A percentile compares a stretch with the other conserved stretches of the same genome.
phyloP scores from a whole-genome alignment of 2,888 invertebrate genomes.

The Temnothorax ravouxi region DNA sequence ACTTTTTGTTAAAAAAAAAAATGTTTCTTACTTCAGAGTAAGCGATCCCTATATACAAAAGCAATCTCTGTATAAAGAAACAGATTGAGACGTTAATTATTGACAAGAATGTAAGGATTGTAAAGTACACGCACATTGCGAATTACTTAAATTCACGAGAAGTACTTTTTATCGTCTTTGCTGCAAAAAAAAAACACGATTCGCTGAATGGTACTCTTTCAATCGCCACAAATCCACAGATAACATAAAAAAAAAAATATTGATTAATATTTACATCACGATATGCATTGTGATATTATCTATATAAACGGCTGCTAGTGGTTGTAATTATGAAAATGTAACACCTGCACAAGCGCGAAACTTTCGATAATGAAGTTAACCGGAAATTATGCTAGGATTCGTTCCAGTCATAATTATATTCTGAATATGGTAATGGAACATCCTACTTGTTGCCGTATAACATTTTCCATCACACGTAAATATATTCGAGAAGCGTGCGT shows the following conservation, averaged over 20 bases:
- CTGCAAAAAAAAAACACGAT: neutral
- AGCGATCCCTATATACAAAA: neutral
- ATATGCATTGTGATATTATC: slow-evolving; percentile 29
- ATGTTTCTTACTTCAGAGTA: slow-evolving; percentile 5
- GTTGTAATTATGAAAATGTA: slow-evolving; percentile 64
- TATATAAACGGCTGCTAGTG: slow-evolving; percentile 9
- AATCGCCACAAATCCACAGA: neutral
- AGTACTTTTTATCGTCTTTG: neutral
- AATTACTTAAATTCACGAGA: neutral
- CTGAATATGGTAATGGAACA: neutral
- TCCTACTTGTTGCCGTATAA: neutral
- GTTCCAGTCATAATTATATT: slow-evolving; percentile 27
- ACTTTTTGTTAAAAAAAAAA: neutral
- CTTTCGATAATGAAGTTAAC: slow-evolving; percentile 67
- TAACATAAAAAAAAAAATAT: neutral
- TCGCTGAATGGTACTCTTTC: neutral
- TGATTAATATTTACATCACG: slow-evolving; percentile 14
- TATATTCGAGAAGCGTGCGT: neutral
- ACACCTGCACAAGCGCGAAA: slow-evolving; percentile 56
- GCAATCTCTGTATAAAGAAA: neutral
- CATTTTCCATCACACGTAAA: slow-evolving; percentile 6
- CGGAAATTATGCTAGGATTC: slow-evolving; percentile 2
- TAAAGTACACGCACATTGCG: neutral
- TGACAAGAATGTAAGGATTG: neutral
- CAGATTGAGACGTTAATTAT: slow-evolving; percentile 22